A percentile compares a stretch with the other conserved stretches of the same genome.
phyloP scores from a whole-genome alignment of 2,113 vertebrate genomes.

The Hemiprocne comata region DNA sequence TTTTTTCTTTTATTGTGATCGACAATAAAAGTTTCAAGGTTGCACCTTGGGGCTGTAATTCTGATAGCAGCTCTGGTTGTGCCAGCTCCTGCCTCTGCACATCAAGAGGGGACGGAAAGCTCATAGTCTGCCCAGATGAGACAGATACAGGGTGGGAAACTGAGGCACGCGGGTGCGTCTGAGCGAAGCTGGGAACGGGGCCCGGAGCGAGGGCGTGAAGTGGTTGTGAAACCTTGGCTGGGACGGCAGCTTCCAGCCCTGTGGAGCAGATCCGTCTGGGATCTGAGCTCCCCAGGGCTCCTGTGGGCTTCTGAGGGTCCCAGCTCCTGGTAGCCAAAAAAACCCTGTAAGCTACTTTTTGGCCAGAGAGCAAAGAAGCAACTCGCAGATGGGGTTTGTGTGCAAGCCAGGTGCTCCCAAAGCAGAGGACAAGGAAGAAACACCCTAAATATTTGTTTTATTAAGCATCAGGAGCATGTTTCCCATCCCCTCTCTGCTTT shows the following conservation, averaged over 20 bases:
- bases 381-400: neutral
- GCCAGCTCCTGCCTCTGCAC: neutral
- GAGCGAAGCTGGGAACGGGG: neutral
- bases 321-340: neutral
- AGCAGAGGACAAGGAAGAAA: neutral
- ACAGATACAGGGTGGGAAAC: neutral
- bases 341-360: neutral
- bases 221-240: neutral
- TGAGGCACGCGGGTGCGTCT: neutral
- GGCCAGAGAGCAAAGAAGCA: neutral
- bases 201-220: conserved; percentile 8
- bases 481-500: neutral
- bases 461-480: neutral
- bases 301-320: neutral
- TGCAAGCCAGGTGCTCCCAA: neutral
- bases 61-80: neutral
- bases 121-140: neutral
- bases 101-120: neutral
- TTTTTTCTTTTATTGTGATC: neutral
- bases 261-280: neutral
- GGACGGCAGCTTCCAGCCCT: neutral
- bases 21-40: conserved; percentile 14
- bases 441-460: neutral
- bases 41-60: conserved; percentile 5
- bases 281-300: neutral